Percentiles rank a stretch among this genome's conserved stretches.
Conservation (phyloP, 1,140 invertebrate species). For the Gonatopus flavifemur region DNA sequence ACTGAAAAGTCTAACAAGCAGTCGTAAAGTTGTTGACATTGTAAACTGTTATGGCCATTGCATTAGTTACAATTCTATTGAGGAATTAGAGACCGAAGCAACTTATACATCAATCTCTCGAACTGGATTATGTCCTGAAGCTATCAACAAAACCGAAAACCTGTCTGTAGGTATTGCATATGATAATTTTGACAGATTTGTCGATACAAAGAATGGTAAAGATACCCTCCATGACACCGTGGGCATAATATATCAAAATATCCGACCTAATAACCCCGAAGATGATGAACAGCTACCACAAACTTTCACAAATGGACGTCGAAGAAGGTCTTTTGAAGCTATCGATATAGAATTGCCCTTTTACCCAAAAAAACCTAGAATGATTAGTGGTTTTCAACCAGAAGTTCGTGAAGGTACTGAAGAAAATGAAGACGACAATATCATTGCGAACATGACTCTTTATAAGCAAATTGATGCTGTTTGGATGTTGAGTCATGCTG, state of each 20-base stretch:
- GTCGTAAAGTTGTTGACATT: slow-evolving; percentile 38
- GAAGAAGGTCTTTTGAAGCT: slow-evolving; percentile 9
- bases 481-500: slow-evolving; percentile 1
- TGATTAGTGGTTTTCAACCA: slow-evolving; percentile 7
- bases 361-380: slow-evolving; percentile 25
- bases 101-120: slow-evolving; percentile 14
- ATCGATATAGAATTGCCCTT: slow-evolving; percentile 6
- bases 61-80: slow-evolving; percentile 31
- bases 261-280: not conserved
- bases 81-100: slow-evolving; percentile 35
- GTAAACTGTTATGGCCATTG: slow-evolving; percentile 37
- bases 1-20: slow-evolving; percentile 38
- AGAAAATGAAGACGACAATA: not conserved
- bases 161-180: slow-evolving; percentile 38
- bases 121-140: slow-evolving; percentile 27
- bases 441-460: not conserved
- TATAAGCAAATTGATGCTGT: not conserved
- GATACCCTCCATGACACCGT: too few relatives aligned
- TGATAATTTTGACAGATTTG: slow-evolving; percentile 51
- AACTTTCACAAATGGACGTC: not conserved
- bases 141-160: slow-evolving; percentile 17
- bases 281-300: not conserved
- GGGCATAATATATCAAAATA: too few relatives aligned
- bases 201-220: slow-evolving; percentile 50
- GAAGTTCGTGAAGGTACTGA: too few relatives aligned